These are phyloP conservation scores for Rhyacophila brunnea DNA, from an alignment of 1,140 invertebrate genomes.

Conservation along the genomic window DNA sequence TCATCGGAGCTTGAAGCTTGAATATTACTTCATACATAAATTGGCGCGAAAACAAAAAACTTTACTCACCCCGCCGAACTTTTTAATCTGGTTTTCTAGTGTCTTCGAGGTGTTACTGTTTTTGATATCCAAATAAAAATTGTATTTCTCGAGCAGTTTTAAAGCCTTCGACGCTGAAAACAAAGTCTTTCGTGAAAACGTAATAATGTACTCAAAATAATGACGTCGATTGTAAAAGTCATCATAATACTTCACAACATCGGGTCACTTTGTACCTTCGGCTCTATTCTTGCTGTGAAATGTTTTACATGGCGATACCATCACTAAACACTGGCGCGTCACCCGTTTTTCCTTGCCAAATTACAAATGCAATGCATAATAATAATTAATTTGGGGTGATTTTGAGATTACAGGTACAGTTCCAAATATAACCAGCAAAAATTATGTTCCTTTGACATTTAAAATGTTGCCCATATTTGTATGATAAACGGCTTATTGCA, in stretches of 20 bases:
- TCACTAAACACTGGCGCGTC: constrained; percentile 10
- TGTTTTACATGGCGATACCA: constrained; percentile 27
- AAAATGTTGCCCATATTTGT: background rate
- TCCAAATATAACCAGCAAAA: constrained; percentile 17
- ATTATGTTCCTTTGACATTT: constrained; percentile 15
- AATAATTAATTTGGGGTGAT: background rate
- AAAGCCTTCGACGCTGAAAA: constrained; percentile 43
- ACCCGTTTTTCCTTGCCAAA: constrained; percentile 1
- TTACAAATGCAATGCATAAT: constrained; percentile 4
- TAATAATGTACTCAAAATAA: constrained; percentile 4
- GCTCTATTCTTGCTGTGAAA: constrained; percentile 9
- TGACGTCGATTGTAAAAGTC: constrained; percentile 27
- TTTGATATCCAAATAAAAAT: constrained; percentile 70
- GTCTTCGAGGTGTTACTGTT: constrained; percentile 60
- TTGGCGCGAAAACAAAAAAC: constrained; percentile 24
- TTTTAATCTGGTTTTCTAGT: constrained; percentile 63
- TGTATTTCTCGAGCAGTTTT: constrained; percentile 59
- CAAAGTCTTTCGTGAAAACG: constrained; percentile 13
- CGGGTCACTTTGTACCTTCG: constrained; percentile 24
- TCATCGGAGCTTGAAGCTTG: too few relatives aligned
- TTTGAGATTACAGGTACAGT: constrained; percentile 15
- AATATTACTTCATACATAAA: constrained; percentile 5
- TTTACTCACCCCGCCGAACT: constrained; percentile 64
- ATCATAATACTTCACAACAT: constrained; percentile 17
- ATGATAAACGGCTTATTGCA: too few relatives aligned